Percentiles rank a stretch among this genome's conserved stretches.
Evolutionary conservation across 2,113 vertebrate genomes (phyloP).

Genomic region (Cardinalis cardinalis): DNA sequence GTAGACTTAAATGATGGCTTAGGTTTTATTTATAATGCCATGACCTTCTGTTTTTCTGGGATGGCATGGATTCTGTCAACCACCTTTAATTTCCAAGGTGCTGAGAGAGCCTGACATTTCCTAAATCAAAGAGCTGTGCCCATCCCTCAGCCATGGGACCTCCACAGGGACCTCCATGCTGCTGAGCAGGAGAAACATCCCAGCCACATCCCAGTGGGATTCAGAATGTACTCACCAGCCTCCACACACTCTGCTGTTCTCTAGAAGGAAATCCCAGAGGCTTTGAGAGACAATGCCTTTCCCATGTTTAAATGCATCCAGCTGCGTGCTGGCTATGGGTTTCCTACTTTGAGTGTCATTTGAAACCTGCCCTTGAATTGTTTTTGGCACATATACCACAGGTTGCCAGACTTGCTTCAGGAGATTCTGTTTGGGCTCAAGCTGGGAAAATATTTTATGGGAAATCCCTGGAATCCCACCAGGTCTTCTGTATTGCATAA

Average conservation of each 20-base stretch:
- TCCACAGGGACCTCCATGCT: background rate
- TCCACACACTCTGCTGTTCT: background rate
- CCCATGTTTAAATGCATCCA: background rate
- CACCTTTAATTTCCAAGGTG: background rate
- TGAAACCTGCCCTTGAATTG: background rate
- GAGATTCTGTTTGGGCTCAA: background rate
- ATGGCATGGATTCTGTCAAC: fast-evolving
- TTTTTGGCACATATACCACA: background rate
- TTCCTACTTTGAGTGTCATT: background rate
- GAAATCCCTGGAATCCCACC: background rate
- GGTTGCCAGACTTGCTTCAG: background rate
- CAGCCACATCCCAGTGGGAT: background rate
- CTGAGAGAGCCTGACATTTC: background rate
- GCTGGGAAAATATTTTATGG: background rate
- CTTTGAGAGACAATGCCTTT: background rate
- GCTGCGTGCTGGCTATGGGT: background rate
- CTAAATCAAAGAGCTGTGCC: background rate
- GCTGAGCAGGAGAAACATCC: background rate
- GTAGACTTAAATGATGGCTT: background rate
- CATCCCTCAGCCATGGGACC: background rate
- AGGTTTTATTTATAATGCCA: background rate
- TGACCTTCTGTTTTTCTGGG: background rate
- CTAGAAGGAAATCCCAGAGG: background rate
- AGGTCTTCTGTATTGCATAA: background rate
- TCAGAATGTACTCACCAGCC: background rate